Percentiles rank a stretch among this genome's conserved stretches.
These are phyloP conservation scores for Halcyon leucocephala DNA, from an alignment of 2,797 vertebrate species.

Conservation along the genomic window DNA sequence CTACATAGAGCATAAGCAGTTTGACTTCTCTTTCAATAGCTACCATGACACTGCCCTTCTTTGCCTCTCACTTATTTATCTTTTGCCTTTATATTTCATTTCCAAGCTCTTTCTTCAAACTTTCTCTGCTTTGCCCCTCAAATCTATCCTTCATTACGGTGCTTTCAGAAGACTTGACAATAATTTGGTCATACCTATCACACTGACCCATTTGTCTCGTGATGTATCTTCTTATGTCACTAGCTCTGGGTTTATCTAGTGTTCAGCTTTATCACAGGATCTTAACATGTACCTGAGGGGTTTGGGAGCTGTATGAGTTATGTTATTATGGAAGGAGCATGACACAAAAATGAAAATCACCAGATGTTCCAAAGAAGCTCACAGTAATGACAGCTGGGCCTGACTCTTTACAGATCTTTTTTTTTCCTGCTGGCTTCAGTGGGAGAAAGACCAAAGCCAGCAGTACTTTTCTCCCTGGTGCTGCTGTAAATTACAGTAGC, in stretches of 20 bases:
- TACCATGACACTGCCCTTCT: rapidly evolving
- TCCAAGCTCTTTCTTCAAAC: background rate
- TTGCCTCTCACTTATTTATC: background rate
- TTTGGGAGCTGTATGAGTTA: background rate
- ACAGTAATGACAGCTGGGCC: background rate
- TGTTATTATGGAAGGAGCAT: background rate
- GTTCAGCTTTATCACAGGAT: background rate
- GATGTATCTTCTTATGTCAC: background rate
- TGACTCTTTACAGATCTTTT: background rate
- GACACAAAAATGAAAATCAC: background rate
- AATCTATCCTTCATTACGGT: background rate
- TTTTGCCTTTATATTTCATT: background rate
- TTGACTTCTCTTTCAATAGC: background rate
- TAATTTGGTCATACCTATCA: background rate
- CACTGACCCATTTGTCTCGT: background rate
- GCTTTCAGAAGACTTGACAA: background rate
- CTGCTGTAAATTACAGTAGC: slow-evolving; percentile 37
- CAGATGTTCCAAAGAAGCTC: slow-evolving; percentile 34
- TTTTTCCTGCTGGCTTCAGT: background rate
- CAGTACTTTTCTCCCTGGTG: background rate
- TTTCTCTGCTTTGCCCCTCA: background rate
- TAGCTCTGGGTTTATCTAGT: background rate
- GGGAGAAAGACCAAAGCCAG: background rate
- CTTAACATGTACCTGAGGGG: background rate
- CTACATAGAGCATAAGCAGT: background rate